phyloP scores from a whole-genome alignment of 2,888 invertebrate genomes.

The Drosophila flavopinicola region DNA sequence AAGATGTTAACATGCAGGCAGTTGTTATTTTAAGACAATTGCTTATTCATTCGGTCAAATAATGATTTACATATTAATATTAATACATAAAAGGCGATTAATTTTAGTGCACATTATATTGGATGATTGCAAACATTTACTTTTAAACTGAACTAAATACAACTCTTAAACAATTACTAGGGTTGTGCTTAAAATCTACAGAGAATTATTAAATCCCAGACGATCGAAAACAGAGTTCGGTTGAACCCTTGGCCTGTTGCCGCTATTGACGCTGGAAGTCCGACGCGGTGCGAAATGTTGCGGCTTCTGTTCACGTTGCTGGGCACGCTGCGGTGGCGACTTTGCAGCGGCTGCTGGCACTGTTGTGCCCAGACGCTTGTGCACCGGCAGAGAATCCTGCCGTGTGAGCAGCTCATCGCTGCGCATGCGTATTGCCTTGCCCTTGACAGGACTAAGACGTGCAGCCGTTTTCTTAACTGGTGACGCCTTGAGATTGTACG shows the following conservation, averaged over 20 bases:
- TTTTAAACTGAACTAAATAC: conserved; percentile 30
- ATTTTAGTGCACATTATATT: conserved; percentile 10
- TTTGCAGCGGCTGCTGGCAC: conserved; percentile 3
- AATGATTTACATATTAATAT: background rate
- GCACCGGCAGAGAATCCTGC: conserved; percentile 74
- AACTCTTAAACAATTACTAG: conserved; percentile 38
- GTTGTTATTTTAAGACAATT: too few species aligned
- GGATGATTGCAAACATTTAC: conserved; percentile 25
- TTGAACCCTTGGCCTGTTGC: conserved; percentile 35
- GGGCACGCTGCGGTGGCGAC: conserved; percentile 15
- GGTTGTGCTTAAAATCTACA: conserved; percentile 41
- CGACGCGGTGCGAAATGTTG: conserved; percentile 45
- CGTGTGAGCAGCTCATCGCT: conserved; percentile 81
- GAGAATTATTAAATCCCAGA: conserved; percentile 79
- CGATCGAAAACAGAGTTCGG: conserved; percentile 81
- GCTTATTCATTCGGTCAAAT: background rate
- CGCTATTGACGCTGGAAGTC: conserved; percentile 52
- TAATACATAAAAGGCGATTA: too few species aligned
- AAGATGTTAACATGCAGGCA: too few species aligned
- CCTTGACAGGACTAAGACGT: conserved; percentile 71
- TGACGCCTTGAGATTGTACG: conserved; percentile 80
- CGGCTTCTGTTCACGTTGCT: conserved; percentile 19
- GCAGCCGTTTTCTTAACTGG: conserved; percentile 57
- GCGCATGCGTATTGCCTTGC: conserved; percentile 79
- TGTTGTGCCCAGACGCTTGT: conserved; percentile 78